Conservation (phyloP, 2,888 invertebrate genomes). For the Acrobasis repandana region DNA sequence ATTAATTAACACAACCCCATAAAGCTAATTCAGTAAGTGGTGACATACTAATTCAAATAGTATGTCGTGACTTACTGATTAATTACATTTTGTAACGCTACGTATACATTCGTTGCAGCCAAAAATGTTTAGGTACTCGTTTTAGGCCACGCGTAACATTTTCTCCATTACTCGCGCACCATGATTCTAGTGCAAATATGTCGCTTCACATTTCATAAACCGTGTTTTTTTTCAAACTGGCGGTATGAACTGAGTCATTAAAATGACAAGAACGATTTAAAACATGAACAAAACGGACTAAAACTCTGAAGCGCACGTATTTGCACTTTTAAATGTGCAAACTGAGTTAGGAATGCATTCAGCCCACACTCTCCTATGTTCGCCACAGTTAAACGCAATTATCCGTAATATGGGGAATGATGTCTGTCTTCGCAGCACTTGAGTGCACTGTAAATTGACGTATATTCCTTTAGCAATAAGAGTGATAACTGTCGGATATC, state of each 20-base stretch:
- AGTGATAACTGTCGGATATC: not conserved
- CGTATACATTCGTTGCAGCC: no score
- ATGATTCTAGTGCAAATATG: not conserved
- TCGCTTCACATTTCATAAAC: not conserved
- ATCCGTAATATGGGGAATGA: constrained; percentile 56
- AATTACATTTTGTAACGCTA: no score
- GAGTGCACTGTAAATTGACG: constrained; percentile 28
- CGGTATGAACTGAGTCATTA: not conserved
- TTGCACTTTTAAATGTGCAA: constrained; percentile 55
- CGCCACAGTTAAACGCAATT: constrained; percentile 63
- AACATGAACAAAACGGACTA: constrained; percentile 11
- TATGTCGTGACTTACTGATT: no score
- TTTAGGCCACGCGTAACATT: no score
- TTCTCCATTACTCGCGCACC: not conserved
- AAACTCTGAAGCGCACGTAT: constrained; percentile 30
- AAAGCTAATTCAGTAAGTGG: no score
- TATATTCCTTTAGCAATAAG: constrained; percentile 31
- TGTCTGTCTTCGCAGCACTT: constrained; percentile 46
- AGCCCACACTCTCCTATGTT: constrained; percentile 37
- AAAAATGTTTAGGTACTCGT: no score
- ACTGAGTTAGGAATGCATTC: constrained; percentile 59
- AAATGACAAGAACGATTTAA: not conserved
- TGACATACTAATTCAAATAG: no score
- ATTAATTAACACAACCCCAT: no score
- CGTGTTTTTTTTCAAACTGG: not conserved